A percentile compares a stretch with the other conserved stretches of the same genome.
Evolutionary conservation across 2,888 invertebrate species (phyloP).

Genomic region (Watsonalla binaria): DNA sequence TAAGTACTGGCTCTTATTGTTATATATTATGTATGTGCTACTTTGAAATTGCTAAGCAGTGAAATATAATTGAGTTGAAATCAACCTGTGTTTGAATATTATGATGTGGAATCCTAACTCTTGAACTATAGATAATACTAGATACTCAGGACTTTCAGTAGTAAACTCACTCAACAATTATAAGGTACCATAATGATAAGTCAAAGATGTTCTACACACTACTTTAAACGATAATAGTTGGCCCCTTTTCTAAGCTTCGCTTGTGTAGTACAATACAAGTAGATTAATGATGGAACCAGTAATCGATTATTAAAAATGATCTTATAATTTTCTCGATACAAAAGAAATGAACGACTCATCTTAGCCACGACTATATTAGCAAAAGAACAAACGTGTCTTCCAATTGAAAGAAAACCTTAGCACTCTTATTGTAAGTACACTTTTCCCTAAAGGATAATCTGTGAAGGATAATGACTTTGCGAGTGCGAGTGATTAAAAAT

Average conservation of each 20-base stretch:
- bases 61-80: too few species aligned
- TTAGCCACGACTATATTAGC: slow-evolving; percentile 13
- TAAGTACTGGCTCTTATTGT: too few species aligned
- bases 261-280: slow-evolving; percentile 6
- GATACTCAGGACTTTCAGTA: too few species aligned
- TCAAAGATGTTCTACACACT: too few species aligned
- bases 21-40: too few species aligned
- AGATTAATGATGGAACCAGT: slow-evolving; percentile 14
- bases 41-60: too few species aligned
- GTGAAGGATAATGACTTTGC: slow-evolving; percentile 32
- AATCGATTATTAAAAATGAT: slow-evolving; percentile 34
- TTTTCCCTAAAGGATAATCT: slow-evolving; percentile 7
- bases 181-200: too few species aligned
- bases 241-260: neutral
- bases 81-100: too few species aligned
- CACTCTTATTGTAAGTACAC: neutral
- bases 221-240: too few species aligned
- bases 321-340: slow-evolving; percentile 15
- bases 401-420: slow-evolving; percentile 11
- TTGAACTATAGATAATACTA: too few species aligned
- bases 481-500: slow-evolving; percentile 44
- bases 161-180: too few species aligned
- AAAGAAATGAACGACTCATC: slow-evolving; percentile 41
- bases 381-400: neutral
- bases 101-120: too few species aligned